Conservation (phyloP, 2,113 vertebrate species). For the Halichoeres trimaculatus region DNA sequence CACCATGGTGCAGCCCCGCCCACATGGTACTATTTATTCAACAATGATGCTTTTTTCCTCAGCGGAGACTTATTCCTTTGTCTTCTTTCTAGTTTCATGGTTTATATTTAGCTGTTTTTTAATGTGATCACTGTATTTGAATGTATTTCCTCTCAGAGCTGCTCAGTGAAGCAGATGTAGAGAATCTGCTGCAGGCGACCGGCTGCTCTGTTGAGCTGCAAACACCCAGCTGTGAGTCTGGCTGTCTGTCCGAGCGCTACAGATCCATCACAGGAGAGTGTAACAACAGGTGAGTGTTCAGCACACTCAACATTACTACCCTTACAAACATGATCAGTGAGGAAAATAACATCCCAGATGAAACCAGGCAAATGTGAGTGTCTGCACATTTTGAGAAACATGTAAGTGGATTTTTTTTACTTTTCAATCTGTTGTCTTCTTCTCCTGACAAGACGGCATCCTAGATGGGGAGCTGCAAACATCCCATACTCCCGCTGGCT, state of each 20-base stretch:
- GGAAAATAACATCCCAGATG: no score
- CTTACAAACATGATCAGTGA: no score
- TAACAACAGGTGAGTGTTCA: constrained; percentile 82
- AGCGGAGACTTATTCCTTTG: neutral
- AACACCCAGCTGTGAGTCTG: constrained; percentile 69
- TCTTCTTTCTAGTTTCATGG: neutral
- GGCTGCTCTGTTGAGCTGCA: constrained; percentile 80
- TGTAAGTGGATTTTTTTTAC: no score
- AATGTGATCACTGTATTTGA: neutral
- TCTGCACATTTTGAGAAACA: no score
- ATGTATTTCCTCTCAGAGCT: constrained; percentile 54
- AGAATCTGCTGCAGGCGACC: constrained; percentile 76
- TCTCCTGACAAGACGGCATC: constrained; percentile 68
- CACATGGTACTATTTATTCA: constrained; percentile 53
- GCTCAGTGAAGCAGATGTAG: constrained; percentile 75
- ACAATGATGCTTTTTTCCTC: neutral
- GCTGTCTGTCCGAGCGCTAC: constrained; percentile 83
- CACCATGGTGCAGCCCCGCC: constrained; percentile 71
- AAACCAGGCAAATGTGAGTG: no score
- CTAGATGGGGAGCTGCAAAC: constrained; percentile 83
- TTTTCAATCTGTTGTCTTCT: neutral
- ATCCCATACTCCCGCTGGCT: constrained; percentile 84
- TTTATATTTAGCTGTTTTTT: neutral
- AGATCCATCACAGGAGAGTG: constrained; percentile 83
- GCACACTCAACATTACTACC: no score